Evolutionary conservation across 2,888 invertebrate genomes (phyloP).

Genomic region (Petrolisthes cinctipes): DNA sequence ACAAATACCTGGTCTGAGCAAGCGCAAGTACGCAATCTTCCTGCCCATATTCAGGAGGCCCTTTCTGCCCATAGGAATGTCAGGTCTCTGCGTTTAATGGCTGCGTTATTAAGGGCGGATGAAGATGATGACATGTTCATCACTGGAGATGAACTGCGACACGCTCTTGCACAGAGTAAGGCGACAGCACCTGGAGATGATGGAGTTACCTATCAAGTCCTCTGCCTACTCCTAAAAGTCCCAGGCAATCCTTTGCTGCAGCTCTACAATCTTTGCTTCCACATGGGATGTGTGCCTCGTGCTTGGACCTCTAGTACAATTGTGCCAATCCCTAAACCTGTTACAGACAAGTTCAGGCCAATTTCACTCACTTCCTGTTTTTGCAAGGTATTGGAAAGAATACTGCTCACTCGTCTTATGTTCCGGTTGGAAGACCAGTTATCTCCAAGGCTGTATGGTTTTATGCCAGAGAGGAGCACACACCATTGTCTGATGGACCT

Average conservation of each 20-base stretch:
- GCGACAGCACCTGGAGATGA: not conserved
- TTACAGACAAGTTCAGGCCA: not conserved
- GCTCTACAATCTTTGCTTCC: not conserved
- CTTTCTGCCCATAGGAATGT: not conserved
- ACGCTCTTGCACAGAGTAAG: not conserved
- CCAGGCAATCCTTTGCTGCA: not conserved
- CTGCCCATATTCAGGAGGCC: not conserved
- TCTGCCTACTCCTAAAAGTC: not conserved
- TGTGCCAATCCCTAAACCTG: too few relatives aligned
- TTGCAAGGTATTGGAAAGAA: not conserved
- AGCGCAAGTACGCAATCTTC: not conserved
- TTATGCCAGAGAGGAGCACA: not conserved
- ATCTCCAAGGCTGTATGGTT: not conserved
- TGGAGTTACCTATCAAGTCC: too few relatives aligned
- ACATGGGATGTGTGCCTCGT: too few relatives aligned
- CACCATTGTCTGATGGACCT: not conserved
- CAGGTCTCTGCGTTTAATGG: not conserved
- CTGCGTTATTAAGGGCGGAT: not conserved
- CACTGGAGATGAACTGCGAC: not conserved
- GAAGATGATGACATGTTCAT: not conserved
- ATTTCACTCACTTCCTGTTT: not conserved
- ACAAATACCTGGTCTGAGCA: constrained; percentile 8
- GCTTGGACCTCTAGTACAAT: too few relatives aligned
- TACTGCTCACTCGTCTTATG: not conserved
- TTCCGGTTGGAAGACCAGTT: not conserved